Conservation (phyloP, 30 jellyfish, hydroid and myxozoan species). For the Turritopsis dohrnii region DNA sequence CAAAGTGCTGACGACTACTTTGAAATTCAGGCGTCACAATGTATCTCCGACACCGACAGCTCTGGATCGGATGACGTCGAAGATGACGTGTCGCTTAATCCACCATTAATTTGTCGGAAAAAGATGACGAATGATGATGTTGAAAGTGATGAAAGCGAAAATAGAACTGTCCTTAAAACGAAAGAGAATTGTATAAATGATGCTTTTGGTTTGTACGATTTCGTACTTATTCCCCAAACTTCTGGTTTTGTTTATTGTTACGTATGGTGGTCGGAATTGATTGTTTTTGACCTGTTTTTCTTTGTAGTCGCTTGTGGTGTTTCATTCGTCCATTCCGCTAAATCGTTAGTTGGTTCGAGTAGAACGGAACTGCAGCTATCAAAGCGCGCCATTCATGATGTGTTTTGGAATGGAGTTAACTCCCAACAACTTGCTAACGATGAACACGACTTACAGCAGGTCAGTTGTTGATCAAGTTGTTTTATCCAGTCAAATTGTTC, state of each 20-base stretch:
- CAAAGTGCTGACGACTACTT: neutral
- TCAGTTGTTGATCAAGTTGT: neutral
- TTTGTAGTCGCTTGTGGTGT: constrained; percentile 29
- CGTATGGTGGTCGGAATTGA: neutral
- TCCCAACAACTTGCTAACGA: constrained; percentile 68
- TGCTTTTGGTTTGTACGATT: constrained; percentile 15
- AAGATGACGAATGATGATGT: neutral
- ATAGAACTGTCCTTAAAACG: constrained; percentile 20
- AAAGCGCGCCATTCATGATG: constrained; percentile 59
- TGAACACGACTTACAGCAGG: neutral
- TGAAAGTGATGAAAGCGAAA: constrained; percentile 9
- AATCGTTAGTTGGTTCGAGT: constrained; percentile 27
- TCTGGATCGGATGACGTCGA: constrained; percentile 24
- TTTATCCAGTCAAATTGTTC: neutral
- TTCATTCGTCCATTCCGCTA: constrained; percentile 35
- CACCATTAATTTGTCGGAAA: neutral
- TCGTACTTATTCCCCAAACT: no score
- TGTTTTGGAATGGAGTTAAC: constrained; percentile 61
- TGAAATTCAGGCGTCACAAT: constrained; percentile 9
- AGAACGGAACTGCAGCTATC: constrained; percentile 52
- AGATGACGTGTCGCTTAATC: constrained; percentile 11
- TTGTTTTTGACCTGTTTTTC: neutral
- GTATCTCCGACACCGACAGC: neutral
- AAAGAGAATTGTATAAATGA: constrained; percentile 3
- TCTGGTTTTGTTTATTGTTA: no score